Evolutionary conservation across 2,888 invertebrate species (phyloP).

Genomic region (Aspidiotus rigidus): DNA sequence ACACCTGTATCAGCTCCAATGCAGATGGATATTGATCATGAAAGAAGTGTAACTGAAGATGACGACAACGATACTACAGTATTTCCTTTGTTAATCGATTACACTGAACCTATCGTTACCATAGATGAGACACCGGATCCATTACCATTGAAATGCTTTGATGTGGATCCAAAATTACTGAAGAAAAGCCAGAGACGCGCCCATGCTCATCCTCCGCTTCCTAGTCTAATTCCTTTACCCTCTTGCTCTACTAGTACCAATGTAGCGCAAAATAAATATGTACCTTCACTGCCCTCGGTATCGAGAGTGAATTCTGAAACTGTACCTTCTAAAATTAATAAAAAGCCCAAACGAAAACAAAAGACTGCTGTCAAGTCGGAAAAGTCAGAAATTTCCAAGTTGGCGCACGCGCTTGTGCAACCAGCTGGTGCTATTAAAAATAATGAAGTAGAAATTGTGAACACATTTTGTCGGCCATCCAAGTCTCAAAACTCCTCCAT

Average conservation of each 20-base stretch:
- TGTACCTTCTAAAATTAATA: neutral
- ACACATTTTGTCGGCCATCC: too few species aligned
- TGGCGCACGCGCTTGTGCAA: slow-evolving; percentile 17
- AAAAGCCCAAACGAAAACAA: slow-evolving; percentile 8
- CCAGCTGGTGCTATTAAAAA: slow-evolving; percentile 1
- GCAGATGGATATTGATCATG: neutral
- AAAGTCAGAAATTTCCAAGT: slow-evolving; percentile 12
- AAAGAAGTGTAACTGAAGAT: neutral
- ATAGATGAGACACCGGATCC: neutral
- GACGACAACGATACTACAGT: neutral
- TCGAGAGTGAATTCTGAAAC: neutral
- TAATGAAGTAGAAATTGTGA: neutral
- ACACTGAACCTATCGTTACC: slow-evolving; percentile 8
- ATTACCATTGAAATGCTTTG: neutral
- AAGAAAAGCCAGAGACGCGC: neutral
- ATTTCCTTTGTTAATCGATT: neutral
- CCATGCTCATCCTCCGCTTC: slow-evolving; percentile 17
- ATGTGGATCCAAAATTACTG: neutral
- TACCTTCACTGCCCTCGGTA: neutral
- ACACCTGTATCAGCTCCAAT: neutral
- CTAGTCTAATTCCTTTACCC: slow-evolving; percentile 18
- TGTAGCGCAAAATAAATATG: neutral
- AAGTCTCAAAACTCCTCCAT: too few species aligned
- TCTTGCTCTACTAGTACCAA: neutral
- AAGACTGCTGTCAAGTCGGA: neutral